phyloP scores from a whole-genome alignment of 2,113 vertebrate genomes.

The Dromaius novaehollandiae region DNA sequence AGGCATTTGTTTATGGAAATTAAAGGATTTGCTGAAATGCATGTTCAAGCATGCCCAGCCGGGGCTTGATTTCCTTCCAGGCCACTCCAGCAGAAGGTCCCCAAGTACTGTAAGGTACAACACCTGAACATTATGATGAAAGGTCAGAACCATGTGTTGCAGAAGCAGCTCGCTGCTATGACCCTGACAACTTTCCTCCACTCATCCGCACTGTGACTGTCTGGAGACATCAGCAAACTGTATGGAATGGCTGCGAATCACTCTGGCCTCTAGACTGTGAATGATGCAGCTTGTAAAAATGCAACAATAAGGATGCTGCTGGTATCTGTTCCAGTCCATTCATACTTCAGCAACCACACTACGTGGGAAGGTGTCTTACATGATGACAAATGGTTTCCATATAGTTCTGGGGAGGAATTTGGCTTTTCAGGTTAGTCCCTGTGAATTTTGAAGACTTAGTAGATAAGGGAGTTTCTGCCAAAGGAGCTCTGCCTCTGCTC shows the following conservation, averaged over 20 bases:
- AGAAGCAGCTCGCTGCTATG: conserved; percentile 13
- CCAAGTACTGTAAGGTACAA: neutral
- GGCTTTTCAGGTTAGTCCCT: neutral
- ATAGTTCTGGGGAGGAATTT: neutral
- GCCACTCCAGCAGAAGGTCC: neutral
- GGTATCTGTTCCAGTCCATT: neutral
- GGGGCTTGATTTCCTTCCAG: conserved; percentile 33
- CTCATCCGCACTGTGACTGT: neutral
- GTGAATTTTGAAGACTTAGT: neutral
- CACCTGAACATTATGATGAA: neutral
- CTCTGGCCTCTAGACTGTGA: neutral
- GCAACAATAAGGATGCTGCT: neutral
- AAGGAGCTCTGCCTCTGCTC: neutral
- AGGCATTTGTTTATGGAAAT: conserved; percentile 7
- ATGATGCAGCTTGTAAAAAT: neutral
- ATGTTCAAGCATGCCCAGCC: neutral
- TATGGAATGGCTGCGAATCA: neutral
- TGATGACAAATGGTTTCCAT: neutral
- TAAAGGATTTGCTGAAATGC: conserved; percentile 26
- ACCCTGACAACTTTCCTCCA: neutral
- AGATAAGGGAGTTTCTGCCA: neutral
- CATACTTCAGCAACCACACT: neutral
- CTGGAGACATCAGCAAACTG: neutral
- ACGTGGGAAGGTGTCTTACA: neutral
- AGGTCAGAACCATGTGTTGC: neutral